phyloP scores from a whole-genome alignment of 2,888 invertebrate genomes.

The Ashinkailepas kermadecensis region DNA sequence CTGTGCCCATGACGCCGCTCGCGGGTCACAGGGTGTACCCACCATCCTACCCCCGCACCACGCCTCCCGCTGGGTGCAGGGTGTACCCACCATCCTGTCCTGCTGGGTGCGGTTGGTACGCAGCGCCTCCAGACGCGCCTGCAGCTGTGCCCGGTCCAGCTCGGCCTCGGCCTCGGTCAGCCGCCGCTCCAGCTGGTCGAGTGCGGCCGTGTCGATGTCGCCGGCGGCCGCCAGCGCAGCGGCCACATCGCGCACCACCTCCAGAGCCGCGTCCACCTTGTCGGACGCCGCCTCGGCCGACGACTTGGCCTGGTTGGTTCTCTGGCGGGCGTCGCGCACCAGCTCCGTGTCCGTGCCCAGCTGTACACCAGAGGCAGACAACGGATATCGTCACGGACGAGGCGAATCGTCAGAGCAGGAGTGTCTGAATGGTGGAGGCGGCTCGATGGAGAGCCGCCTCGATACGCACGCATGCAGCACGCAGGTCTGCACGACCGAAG shows the following conservation, averaged over 20 bases:
- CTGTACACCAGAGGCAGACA: not conserved
- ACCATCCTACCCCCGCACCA: not conserved
- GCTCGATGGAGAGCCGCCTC: no score
- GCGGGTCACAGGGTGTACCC: no score
- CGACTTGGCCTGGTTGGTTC: slow-evolving; percentile 76
- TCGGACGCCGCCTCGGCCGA: slow-evolving; percentile 71
- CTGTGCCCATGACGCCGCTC: no score
- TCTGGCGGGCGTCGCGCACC: slow-evolving; percentile 52
- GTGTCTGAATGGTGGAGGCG: no score
- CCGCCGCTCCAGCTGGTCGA: slow-evolving; percentile 53
- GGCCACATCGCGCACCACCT: slow-evolving; percentile 67
- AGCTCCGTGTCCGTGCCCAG: slow-evolving; percentile 20
- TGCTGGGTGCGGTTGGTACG: slow-evolving; percentile 61
- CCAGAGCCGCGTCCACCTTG: slow-evolving; percentile 70
- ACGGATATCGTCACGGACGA: no score
- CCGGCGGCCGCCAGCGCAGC: slow-evolving; percentile 63
- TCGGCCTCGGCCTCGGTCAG: slow-evolving; percentile 63
- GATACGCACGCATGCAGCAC: no score
- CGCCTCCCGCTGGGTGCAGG: not conserved
- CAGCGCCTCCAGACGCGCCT: slow-evolving; percentile 63
- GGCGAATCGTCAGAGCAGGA: no score
- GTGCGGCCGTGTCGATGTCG: slow-evolving; percentile 40
- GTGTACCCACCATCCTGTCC: slow-evolving; percentile 36
- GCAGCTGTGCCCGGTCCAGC: slow-evolving; percentile 62
- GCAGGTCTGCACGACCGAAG: no score